These are phyloP conservation scores for Metalampra italica DNA, from an alignment of 2,888 invertebrate genomes.

Conservation along the genomic window DNA sequence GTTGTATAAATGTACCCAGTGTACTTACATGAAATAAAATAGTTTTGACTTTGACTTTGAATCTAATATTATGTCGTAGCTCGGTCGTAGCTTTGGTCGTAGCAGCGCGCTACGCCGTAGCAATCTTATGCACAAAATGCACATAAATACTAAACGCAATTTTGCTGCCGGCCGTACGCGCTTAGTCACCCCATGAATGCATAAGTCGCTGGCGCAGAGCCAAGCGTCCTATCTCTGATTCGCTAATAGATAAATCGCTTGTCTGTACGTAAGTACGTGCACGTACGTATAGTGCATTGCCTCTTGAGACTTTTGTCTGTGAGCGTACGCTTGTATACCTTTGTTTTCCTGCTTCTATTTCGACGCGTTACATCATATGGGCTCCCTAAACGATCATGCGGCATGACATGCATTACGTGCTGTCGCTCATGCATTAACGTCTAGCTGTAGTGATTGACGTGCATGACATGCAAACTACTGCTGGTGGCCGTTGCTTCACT, in stretches of 20 bases:
- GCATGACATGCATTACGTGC: no score
- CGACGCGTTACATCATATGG: no score
- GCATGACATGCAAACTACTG: no score
- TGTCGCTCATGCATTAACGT: no score
- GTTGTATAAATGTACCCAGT: no score
- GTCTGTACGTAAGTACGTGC: no score
- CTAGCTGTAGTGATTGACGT: no score
- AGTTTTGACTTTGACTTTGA: no score
- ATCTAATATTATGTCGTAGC: not conserved
- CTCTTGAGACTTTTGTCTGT: slow-evolving; percentile 9
- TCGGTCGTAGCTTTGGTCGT: not conserved
- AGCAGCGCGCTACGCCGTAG: not conserved
- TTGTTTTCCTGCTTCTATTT: no score
- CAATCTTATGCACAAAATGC: not conserved
- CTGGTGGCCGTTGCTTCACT: no score
- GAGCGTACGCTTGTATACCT: not conserved
- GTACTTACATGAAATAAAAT: no score
- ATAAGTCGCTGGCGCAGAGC: slow-evolving; percentile 37
- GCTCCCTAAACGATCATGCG: no score
- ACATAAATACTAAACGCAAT: not conserved
- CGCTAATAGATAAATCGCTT: slow-evolving; percentile 50
- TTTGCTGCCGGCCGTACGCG: slow-evolving; percentile 19
- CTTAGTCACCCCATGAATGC: slow-evolving; percentile 37
- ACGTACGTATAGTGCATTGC: slow-evolving; percentile 6
- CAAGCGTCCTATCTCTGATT: slow-evolving; percentile 45